These are phyloP conservation scores for Poeciliopsis occidentalis DNA, from an alignment of 2,113 vertebrate species.

Conservation along the genomic window DNA sequence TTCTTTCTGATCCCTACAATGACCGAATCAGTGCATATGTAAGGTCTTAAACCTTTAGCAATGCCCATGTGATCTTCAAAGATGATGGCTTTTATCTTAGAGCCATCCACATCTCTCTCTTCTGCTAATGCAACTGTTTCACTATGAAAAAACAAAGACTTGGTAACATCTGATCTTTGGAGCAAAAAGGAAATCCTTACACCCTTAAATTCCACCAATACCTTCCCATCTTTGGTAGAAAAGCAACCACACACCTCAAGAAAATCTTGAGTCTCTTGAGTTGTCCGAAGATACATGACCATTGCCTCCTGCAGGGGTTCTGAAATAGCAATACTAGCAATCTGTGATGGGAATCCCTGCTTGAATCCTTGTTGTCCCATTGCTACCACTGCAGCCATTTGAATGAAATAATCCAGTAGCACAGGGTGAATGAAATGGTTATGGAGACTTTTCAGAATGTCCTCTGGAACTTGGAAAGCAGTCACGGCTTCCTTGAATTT, in stretches of 20 bases:
- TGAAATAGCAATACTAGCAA: slow-evolving; percentile 80
- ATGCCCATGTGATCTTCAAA: slow-evolving; percentile 85
- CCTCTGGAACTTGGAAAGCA: slow-evolving; percentile 75
- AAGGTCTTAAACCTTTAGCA: slow-evolving; percentile 74
- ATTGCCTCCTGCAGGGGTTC: slow-evolving; percentile 82
- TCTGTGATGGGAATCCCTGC: slow-evolving; percentile 82
- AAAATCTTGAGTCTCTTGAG: slow-evolving; percentile 70
- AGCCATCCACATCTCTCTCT: not conserved
- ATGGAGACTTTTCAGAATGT: slow-evolving; percentile 74
- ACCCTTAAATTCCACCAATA: slow-evolving; percentile 82
- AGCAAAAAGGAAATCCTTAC: slow-evolving; percentile 80
- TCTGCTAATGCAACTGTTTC: slow-evolving; percentile 61
- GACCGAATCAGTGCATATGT: slow-evolving; percentile 74
- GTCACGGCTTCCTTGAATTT: slow-evolving; percentile 85
- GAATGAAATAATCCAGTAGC: slow-evolving; percentile 86
- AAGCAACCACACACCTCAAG: slow-evolving; percentile 88
- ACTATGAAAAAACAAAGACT: slow-evolving; percentile 84
- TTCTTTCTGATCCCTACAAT: slow-evolving; percentile 69
- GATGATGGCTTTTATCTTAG: slow-evolving; percentile 78
- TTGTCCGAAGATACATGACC: slow-evolving; percentile 84
- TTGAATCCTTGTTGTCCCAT: slow-evolving; percentile 41
- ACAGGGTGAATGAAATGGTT: slow-evolving; percentile 85
- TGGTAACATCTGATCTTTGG: slow-evolving; percentile 48
- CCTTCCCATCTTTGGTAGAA: slow-evolving; percentile 75
- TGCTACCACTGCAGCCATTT: slow-evolving; percentile 81